These are phyloP conservation scores for Tipula confusa DNA, from an alignment of 2,888 invertebrate genomes.

Conservation along the genomic window DNA sequence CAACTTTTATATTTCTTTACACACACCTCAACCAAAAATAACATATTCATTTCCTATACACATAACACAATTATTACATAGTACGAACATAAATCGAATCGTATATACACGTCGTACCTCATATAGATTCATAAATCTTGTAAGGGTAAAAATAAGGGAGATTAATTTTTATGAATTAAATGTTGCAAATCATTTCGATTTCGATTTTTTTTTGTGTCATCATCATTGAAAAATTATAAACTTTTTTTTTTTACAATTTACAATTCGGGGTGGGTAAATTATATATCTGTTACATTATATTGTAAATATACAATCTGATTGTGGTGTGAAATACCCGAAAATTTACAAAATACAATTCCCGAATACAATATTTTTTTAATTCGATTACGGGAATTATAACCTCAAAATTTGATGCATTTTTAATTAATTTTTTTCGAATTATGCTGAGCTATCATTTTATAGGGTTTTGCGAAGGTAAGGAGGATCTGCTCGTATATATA, in stretches of 20 bases:
- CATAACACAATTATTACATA: background rate
- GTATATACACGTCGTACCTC: too few relatives aligned
- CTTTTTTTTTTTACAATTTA: background rate
- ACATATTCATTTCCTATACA: background rate
- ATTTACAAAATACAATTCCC: background rate
- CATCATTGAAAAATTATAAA: slow-evolving; percentile 4
- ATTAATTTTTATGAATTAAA: slow-evolving; percentile 25
- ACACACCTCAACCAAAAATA: background rate
- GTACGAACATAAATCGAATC: background rate
- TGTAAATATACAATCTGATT: slow-evolving; percentile 13
- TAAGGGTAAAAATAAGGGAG: background rate
- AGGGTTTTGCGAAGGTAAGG: background rate
- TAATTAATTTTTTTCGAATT: slow-evolving; percentile 3
- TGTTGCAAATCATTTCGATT: background rate
- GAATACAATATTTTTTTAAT: background rate
- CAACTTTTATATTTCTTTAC: too few relatives aligned
- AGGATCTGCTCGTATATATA: too few relatives aligned
- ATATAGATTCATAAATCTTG: background rate
- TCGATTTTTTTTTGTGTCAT: background rate
- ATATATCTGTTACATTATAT: background rate
- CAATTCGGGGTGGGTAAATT: background rate
- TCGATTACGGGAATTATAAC: slow-evolving; percentile 12
- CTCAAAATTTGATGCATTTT: slow-evolving; percentile 25
- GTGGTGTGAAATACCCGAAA: background rate
- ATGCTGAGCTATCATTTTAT: background rate